These are phyloP conservation scores for Antigone vipio DNA, from an alignment of 2,113 vertebrate genomes.

Conservation along the genomic window DNA sequence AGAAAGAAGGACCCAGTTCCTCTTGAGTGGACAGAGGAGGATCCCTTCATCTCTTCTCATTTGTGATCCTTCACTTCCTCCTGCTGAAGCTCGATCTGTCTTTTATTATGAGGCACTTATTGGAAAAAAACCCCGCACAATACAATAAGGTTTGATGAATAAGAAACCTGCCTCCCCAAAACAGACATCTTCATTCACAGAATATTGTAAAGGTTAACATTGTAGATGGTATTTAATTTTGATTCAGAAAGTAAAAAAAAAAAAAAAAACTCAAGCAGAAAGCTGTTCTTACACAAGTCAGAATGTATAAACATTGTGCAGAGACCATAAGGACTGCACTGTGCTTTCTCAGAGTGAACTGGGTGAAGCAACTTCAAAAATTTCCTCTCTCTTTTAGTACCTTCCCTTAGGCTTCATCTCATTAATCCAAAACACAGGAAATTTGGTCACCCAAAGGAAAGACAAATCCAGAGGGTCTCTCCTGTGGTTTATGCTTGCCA, in stretches of 20 bases:
- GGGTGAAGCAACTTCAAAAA: slow-evolving; percentile 26
- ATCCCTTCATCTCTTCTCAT: background rate
- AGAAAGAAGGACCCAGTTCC: background rate
- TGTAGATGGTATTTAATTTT: background rate
- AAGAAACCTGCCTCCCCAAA: background rate
- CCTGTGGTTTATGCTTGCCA: slow-evolving; percentile 5
- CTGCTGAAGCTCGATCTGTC: background rate
- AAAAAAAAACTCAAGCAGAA: background rate
- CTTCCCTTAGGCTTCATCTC: background rate
- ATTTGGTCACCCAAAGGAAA: slow-evolving; percentile 42
- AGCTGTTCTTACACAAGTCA: slow-evolving; percentile 13
- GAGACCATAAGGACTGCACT: slow-evolving; percentile 33
- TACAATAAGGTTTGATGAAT: background rate
- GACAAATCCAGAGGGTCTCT: slow-evolving; percentile 22
- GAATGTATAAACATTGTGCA: slow-evolving; percentile 23
- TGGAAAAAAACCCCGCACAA: background rate
- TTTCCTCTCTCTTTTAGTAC: background rate
- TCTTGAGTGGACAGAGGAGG: background rate
- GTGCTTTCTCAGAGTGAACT: slow-evolving; percentile 24
- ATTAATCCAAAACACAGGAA: slow-evolving; percentile 59
- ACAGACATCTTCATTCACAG: background rate
- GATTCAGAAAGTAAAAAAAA: background rate
- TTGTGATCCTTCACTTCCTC: background rate
- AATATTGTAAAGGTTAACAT: background rate
- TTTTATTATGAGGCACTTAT: background rate